A percentile compares a stretch with the other conserved stretches of the same genome.
phyloP scores from a whole-genome alignment of 2,888 invertebrate genomes.

The Ochlodes sylvanus region DNA sequence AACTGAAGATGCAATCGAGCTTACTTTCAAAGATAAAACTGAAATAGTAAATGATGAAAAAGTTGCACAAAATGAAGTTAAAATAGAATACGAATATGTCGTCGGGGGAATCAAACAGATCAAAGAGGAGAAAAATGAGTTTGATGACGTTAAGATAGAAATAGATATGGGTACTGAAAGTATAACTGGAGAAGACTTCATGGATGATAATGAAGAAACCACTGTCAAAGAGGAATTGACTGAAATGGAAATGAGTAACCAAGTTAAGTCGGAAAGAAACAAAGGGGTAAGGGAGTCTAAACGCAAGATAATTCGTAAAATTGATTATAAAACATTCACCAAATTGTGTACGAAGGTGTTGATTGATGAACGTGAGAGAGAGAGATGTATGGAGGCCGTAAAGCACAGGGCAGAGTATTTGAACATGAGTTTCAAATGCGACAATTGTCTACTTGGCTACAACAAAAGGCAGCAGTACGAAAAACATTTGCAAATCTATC shows the following conservation, averaged over 20 bases:
- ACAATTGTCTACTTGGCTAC: conserved; percentile 12
- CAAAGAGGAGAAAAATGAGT: background rate
- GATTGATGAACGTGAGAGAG: conserved; percentile 7
- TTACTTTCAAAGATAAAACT: background rate
- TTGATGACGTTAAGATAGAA: conserved; percentile 6
- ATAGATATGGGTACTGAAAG: background rate
- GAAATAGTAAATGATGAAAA: background rate
- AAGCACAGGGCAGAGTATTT: background rate
- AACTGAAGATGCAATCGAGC: background rate
- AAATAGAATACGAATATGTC: background rate
- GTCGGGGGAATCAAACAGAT: background rate
- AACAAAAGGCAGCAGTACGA: background rate
- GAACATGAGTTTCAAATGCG: conserved; percentile 9
- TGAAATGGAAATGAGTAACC: background rate
- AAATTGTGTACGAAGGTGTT: background rate
- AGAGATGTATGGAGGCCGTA: background rate
- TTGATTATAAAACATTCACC: background rate
- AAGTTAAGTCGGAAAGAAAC: background rate
- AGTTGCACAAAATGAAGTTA: background rate
- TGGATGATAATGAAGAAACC: background rate
- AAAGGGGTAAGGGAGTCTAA: background rate
- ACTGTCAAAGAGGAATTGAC: background rate
- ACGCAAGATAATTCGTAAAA: background rate
- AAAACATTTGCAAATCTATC: conserved; percentile 6
- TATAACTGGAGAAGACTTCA: background rate